Percentiles rank a stretch among this genome's conserved stretches.
Evolutionary conservation across 2,797 vertebrate genomes (phyloP).

Genomic region (Onychomys arenicola): DNA sequence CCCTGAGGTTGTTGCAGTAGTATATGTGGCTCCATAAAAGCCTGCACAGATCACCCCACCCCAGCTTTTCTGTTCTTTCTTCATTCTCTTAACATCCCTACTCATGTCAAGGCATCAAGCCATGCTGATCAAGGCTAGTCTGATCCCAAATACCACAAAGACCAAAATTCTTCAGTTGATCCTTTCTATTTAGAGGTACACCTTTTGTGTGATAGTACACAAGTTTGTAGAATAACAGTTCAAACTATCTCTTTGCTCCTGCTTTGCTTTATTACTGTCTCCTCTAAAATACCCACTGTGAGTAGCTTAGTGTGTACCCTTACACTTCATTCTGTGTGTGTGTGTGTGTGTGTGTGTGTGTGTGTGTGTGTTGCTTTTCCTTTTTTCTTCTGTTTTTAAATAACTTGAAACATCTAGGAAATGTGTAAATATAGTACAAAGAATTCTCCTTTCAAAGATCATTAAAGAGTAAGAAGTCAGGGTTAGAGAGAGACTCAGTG

Average conservation of each 20-base stretch:
- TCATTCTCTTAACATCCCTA: background rate
- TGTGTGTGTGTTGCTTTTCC: background rate
- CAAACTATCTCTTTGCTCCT: background rate
- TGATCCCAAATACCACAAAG: background rate
- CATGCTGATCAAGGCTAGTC: background rate
- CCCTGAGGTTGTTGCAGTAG: background rate
- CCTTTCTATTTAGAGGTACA: conserved; percentile 19
- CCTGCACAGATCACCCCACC: background rate
- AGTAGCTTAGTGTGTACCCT: background rate
- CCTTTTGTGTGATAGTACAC: background rate
- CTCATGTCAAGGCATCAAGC: background rate
- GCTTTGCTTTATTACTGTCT: background rate
- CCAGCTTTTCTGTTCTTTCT: background rate
- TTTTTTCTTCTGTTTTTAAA: background rate
- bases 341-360: too few relatives aligned
- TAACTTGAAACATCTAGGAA: background rate
- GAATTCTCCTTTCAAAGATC: background rate
- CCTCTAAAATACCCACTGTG: background rate
- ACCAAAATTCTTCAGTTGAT: background rate
- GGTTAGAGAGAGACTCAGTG: background rate
- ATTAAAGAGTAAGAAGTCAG: background rate
- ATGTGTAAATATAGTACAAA: background rate
- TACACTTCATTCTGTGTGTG: background rate
- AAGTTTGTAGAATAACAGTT: conserved; percentile 6
- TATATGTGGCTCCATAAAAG: background rate